Evolutionary conservation across 30 jellyfish, hydroid and myxozoan species (phyloP).

Genomic region (Clytia hemisphaerica): DNA sequence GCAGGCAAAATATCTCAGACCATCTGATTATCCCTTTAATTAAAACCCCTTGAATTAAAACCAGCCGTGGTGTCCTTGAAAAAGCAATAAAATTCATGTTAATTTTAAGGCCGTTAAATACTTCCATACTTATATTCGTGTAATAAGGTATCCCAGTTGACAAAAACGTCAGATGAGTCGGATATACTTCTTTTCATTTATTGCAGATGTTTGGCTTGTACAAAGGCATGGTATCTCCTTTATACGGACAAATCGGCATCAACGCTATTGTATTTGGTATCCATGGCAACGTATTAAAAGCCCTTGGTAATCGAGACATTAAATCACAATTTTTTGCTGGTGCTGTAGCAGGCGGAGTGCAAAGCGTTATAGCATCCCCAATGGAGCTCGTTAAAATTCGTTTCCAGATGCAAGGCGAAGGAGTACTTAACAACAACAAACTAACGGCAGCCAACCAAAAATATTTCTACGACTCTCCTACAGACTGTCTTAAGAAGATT

Average conservation of each 20-base stretch:
- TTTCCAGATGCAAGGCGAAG: constrained; percentile 70
- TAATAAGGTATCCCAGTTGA: too few species aligned
- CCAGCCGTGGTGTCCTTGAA: too few species aligned
- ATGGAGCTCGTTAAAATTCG: constrained; percentile 63
- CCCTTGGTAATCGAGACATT: constrained; percentile 28
- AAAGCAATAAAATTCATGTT: too few species aligned
- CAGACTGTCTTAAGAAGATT: constrained; percentile 50
- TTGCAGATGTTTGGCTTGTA: constrained; percentile 51
- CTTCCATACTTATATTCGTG: too few species aligned
- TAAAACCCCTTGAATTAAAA: too few species aligned
- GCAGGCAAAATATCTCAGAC: too few species aligned
- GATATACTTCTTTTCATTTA: too few species aligned
- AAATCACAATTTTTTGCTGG: constrained; percentile 66
- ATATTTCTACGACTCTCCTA: constrained; percentile 24
- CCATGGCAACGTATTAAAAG: constrained; percentile 53
- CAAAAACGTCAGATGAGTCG: background rate
- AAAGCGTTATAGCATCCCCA: constrained; percentile 51
- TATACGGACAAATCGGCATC: constrained; percentile 51
- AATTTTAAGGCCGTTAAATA: too few species aligned
- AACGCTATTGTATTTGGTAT: constrained; percentile 71
- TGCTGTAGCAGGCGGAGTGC: constrained; percentile 69
- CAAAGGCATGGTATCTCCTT: constrained; percentile 81
- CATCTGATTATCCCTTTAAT: too few species aligned
- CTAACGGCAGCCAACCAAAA: too few species aligned
- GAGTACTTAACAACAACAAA: background rate